phyloP scores from a whole-genome alignment of 2,113 vertebrate genomes.

The Pteronura brasiliensis region DNA sequence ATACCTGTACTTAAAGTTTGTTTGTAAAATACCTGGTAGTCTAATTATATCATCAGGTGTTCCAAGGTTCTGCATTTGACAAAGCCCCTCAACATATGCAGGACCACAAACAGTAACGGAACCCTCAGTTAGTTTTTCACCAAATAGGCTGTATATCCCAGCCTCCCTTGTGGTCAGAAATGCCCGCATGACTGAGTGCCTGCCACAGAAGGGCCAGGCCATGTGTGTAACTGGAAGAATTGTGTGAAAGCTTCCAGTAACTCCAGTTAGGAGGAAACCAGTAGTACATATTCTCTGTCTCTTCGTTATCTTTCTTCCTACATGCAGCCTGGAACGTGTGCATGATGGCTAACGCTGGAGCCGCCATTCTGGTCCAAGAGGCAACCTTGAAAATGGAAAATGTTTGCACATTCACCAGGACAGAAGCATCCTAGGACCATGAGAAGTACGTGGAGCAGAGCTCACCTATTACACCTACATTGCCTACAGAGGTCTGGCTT shows the following conservation, averaged over 20 bases:
- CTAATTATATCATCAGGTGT: neutral
- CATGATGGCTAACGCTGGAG: rapidly evolving
- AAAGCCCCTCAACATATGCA: neutral
- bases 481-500: neutral
- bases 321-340: neutral
- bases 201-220: neutral
- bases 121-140: neutral
- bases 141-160: neutral
- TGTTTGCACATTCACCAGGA: neutral
- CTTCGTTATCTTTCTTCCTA: neutral
- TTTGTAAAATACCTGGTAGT: neutral
- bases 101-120: neutral
- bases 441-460: neutral
- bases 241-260: neutral
- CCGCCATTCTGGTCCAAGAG: neutral
- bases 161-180: neutral
- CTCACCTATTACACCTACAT: neutral
- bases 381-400: neutral
- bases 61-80: neutral
- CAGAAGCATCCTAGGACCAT: neutral
- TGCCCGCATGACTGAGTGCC: neutral
- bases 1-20: neutral
- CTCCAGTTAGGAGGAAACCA: neutral
- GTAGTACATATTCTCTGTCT: neutral
- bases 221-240: neutral